Percentiles rank a stretch among this genome's conserved stretches.
These are phyloP conservation scores for Yponomeuta sedellus DNA, from an alignment of 2,888 invertebrate species.

Conservation along the genomic window DNA sequence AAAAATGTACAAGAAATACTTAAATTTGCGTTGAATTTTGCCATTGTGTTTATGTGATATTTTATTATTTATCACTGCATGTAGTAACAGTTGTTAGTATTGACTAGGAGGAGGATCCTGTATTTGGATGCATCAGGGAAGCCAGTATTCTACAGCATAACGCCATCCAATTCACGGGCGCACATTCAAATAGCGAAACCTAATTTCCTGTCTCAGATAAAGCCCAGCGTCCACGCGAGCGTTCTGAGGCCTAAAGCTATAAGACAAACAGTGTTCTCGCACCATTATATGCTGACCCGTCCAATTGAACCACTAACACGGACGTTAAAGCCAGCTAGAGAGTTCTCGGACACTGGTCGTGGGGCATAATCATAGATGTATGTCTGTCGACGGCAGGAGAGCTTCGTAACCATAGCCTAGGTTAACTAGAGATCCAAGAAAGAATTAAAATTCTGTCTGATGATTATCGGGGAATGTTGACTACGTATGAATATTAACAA, in stretches of 20 bases:
- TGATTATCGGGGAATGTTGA: too few species aligned
- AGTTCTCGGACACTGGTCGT: not conserved
- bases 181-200: slow-evolving; percentile 69
- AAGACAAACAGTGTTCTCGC: slow-evolving; percentile 15
- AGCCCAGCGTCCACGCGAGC: slow-evolving; percentile 24
- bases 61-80: too few species aligned
- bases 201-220: slow-evolving; percentile 75
- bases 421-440: too few species aligned
- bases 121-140: too few species aligned
- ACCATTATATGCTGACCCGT: slow-evolving; percentile 13
- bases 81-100: too few species aligned
- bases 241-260: slow-evolving; percentile 10
- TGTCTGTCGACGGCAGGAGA: not conserved
- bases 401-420: too few species aligned
- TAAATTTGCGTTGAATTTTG: too few species aligned
- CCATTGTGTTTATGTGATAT: too few species aligned
- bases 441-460: too few species aligned
- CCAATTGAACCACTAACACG: not conserved
- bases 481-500: too few species aligned
- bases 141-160: slow-evolving; percentile 6
- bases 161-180: slow-evolving; percentile 11
- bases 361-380: slow-evolving; percentile 3
- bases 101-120: too few species aligned
- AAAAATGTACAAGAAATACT: too few species aligned
- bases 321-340: not conserved